Evolutionary conservation across 1,140 invertebrate species (phyloP), one percentile per base, ranked within the genome.

Genomic region (Macrocentrus cingulum): DNA sequence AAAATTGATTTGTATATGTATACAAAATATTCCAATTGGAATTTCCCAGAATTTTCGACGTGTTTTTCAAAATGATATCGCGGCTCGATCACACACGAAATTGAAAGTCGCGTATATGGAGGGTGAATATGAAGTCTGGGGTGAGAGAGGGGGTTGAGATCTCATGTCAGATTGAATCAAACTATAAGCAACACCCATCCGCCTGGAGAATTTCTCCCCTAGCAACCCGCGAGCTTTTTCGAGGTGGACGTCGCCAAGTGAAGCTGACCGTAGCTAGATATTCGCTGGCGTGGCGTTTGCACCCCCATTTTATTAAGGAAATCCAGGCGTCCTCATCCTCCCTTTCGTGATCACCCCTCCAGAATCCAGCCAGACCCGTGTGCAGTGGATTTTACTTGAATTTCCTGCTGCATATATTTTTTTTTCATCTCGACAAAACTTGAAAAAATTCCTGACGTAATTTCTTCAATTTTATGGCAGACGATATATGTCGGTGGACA

Each of bases 241-340:
- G 64, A 69, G 64, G 61, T 67, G 67, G 70, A 71, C 70, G 61
- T 59, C 55, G 70, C n/a, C n/a, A n/a, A n/a, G n/a, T n/a, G n/a
- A n/a, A 69, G 71, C 68, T 72, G 72, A 72, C 72, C 69, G 61
- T 67, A 69, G 70, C 72, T 61, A 64, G 70, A 74, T 75, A 75
- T 75, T 74, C 69, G 73, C 71, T 74, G 67, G 73, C 72, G 66
- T 68, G 70, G 72, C 72, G 63, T 75, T 75, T 72, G 71, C 71
- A 67, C 71, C 70, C 50, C 72, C 65, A 75, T 74, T 75, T 75
- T 75, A 74, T 75, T 74, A 75, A 74, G 71, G 70, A 73, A 74
- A 74, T 73, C 67, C 63, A 64, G 60, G 60, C 49, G 44, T 49
- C 51, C 59, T 48, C 51, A 56, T 39, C 57, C 42, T 25, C 52